These are phyloP conservation scores for Sylvietta virens DNA, from an alignment of 2,113 vertebrate species.

Conservation along the genomic window DNA sequence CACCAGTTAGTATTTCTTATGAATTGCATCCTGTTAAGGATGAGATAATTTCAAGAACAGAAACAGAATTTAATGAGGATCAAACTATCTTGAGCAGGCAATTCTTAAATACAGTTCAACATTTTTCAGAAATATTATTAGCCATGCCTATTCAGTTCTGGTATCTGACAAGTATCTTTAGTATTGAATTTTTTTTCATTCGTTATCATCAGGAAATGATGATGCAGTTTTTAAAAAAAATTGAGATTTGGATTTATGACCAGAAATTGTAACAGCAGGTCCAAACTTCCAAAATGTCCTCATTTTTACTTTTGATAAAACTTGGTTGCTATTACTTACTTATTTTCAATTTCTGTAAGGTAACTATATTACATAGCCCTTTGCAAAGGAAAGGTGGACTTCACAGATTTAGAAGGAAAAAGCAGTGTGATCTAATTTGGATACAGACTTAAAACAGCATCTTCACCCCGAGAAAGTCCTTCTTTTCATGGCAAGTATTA, in stretches of 20 bases:
- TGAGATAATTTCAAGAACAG: slow-evolving; percentile 20
- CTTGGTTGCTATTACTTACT: not conserved
- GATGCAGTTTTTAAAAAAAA: not conserved
- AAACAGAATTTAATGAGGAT: not conserved
- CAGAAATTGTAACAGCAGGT: not conserved
- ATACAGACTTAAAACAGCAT: not conserved
- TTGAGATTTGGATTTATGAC: not conserved
- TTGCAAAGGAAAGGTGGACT: not conserved
- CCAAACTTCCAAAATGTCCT: not conserved
- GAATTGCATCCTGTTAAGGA: slow-evolving; percentile 29
- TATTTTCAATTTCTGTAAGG: not conserved
- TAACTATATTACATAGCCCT: not conserved
- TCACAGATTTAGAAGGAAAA: not conserved
- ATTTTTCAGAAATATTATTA: not conserved
- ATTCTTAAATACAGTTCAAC: not conserved
- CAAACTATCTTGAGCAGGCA: not conserved
- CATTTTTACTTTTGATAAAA: not conserved
- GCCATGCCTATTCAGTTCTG: not conserved
- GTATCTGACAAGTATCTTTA: not conserved
- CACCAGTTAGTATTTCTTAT: not conserved
- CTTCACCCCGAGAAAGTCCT: not conserved
- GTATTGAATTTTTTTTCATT: not conserved
- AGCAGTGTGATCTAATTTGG: not conserved
- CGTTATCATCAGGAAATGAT: not conserved
- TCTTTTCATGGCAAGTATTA: not conserved